Base-by-base conservation (phyloP, 2,113 vertebrate species). In the Phyllopteryx taeniolatus region DNA sequence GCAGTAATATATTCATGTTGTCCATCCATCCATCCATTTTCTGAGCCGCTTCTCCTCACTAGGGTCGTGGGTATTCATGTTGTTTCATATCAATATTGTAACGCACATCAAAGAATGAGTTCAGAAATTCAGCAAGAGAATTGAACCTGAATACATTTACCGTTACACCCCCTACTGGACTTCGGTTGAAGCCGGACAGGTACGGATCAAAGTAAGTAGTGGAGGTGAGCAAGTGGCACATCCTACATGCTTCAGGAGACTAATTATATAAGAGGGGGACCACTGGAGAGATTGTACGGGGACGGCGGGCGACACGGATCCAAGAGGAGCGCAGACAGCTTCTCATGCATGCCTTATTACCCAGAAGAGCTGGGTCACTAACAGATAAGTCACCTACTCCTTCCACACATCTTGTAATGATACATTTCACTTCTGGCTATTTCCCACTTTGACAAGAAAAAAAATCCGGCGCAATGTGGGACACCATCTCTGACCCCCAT, bases 341-440 rank as follows among this genome's bases (percentile, higher is more conserved):
- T 91, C 91, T 93, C 91, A 94, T 93, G 93, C 92, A 92, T 94
- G 89, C 79, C 80, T 87, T 90, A 93, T 93, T 93, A 93, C 93
- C 93, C 93, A 74, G 79, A 82, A 93, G 93, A 90, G 87, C 79
- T 42, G 63, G 68, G 71, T 88, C 75, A 86, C 81, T 85, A 86
- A 86, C 88, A 84, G 91, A 91, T 91, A 91, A 91, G 90, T 92
- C 90, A 91, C 89, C 89, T 88, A 83, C 84, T 88, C 89, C 87
- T 89, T 88, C 90, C 88, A 87, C 79, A 88, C 87, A 92, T 92
- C 91, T 90, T 87, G 89, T 91, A 90, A 92, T 92, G 90, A 93
- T 93, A 92, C 88, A 92, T 92, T 93, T 93, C 86, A 93, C 93
- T 92, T 90, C 78, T 83, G 91, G 92, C 92, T 68, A 90, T 90